Conservation (phyloP, 2,113 vertebrate genomes). For the Isurus oxyrinchus region DNA sequence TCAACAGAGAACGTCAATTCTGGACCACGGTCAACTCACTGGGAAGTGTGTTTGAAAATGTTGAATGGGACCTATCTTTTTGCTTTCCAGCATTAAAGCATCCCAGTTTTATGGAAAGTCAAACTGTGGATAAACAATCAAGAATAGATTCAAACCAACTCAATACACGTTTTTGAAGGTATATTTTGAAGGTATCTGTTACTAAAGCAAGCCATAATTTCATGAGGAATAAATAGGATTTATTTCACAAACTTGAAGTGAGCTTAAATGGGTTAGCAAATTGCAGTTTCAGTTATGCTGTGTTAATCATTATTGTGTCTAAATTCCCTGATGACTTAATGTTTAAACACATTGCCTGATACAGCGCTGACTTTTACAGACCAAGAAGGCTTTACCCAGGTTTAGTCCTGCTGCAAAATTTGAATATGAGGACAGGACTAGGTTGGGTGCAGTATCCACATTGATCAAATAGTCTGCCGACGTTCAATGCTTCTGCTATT, state of each 20-base stretch:
- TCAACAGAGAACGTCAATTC: not conserved
- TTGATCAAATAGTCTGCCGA: not conserved
- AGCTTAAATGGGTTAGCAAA: not conserved
- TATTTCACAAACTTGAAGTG: not conserved
- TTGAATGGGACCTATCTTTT: not conserved
- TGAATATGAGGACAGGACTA: not conserved
- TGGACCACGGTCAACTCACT: not conserved
- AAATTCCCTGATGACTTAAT: not conserved
- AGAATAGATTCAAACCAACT: not conserved
- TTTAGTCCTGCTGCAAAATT: not conserved
- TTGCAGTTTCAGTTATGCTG: not conserved
- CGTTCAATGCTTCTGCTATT: not conserved
- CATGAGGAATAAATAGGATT: not conserved
- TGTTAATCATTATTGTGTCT: not conserved
- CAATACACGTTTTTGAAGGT: not conserved
- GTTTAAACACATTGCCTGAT: too few relatives aligned
- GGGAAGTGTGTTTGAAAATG: not conserved
- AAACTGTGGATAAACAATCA: not conserved
- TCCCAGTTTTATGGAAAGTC: not conserved
- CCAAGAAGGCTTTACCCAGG: too few relatives aligned
- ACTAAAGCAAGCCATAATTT: not conserved
- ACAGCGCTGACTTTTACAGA: not conserved
- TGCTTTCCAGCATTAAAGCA: not conserved
- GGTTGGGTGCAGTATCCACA: not conserved
- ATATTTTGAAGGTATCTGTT: not conserved